These are phyloP conservation scores for Nibea albiflora DNA, from an alignment of 2,113 vertebrate species.

Conservation along the genomic window DNA sequence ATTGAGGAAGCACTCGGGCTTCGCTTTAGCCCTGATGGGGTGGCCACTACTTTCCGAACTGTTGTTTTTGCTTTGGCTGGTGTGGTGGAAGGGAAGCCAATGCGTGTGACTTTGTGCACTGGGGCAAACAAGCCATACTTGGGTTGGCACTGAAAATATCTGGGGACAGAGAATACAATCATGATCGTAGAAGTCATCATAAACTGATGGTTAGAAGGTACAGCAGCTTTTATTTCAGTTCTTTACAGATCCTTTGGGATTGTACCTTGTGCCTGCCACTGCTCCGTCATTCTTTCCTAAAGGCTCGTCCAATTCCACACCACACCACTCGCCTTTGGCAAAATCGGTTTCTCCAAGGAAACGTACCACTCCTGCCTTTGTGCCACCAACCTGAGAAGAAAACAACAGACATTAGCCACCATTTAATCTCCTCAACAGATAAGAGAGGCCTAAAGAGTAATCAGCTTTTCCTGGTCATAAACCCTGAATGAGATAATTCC, in stretches of 20 bases:
- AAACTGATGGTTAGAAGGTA: background rate
- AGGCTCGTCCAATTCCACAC: conserved; percentile 96
- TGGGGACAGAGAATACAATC: conserved; percentile 64
- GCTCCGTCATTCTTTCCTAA: conserved; percentile 98
- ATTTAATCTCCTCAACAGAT: conserved; percentile 46
- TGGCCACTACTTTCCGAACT: conserved; percentile 86
- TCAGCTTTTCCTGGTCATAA: conserved; percentile 55
- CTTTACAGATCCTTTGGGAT: background rate
- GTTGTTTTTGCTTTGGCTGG: conserved; percentile 95
- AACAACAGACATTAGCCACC: conserved; percentile 25
- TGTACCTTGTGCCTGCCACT: conserved; percentile 95
- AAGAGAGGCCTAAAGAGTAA: conserved; percentile 44
- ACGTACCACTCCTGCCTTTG: conserved; percentile 96
- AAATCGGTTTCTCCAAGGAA: conserved; percentile 99
- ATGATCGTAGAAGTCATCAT: conserved; percentile 4
- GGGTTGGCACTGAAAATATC: conserved; percentile 98
- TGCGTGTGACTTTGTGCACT: conserved; percentile 97
- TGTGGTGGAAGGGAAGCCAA: conserved; percentile 97
- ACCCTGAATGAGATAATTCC: conserved; percentile 57
- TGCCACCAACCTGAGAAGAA: conserved; percentile 90
- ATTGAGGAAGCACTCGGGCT: conserved; percentile 97
- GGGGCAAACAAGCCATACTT: conserved; percentile 98
- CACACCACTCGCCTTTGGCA: conserved; percentile 99
- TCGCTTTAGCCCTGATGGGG: conserved; percentile 89
- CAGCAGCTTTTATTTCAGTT: background rate